Base-by-base conservation (phyloP, 2,888 invertebrate genomes). In the Agrenia bidenticulata region DNA sequence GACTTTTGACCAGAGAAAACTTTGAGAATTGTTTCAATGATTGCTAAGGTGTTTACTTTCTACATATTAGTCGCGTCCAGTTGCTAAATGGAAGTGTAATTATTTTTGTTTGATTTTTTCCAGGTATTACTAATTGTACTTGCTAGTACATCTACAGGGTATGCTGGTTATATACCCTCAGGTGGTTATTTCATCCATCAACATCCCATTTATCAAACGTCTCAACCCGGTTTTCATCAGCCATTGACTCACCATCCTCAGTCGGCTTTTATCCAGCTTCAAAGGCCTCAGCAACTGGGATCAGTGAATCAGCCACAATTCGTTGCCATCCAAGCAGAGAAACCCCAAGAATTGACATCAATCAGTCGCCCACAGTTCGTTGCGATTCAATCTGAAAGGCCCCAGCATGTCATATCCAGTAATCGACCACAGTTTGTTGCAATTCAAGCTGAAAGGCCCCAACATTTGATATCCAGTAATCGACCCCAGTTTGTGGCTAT, bases 401-500 rank as follows among this genome's bases (percentile, higher is more conserved):
- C 55, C 5, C 45, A 45, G 19, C 45, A 45, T 39, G 32, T 32
- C 2, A 15, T 23, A 2, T 2, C 56, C 2, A 17, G 37, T 7
- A 57, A 9, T 41, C 64, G 63, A 61, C 69, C 69, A 5, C 59
- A 66, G 9, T 66, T 69, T 4, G 61, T 62, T 2, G 66, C 62
- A 13, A 61, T 69, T 19, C 69, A 69, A 19, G 63, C 69, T 2
- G 39, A 66, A 21, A 50, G 41, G 11, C 65, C 50, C 15, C 39
- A n/a, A 17, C 50, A 32, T 19, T 2, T n/a, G 11, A 7, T 17
- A 2, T 7, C 56, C 4, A 2, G 37, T 2, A 41, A 2, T 9
- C 61, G 66, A 63, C 69, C 69, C 2, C 55, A 63, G 9, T 66
- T 69, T 1, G 61, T 59, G 2, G 69, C 61, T 2, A 61, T 63